phyloP scores from a whole-genome alignment of 2,888 invertebrate species.

The Tipula unca region DNA sequence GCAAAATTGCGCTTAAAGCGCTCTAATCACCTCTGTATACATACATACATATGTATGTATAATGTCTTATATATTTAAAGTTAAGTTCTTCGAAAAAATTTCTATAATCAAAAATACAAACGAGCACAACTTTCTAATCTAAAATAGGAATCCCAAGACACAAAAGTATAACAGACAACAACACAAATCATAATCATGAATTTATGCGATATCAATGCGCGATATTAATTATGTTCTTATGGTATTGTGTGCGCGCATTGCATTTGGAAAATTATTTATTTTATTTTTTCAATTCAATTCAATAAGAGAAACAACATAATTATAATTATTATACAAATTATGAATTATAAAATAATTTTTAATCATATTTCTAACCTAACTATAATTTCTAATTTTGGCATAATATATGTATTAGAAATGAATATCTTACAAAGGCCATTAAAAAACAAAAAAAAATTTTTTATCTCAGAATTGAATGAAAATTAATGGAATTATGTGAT shows the following conservation, averaged over 20 bases:
- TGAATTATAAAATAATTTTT: background rate
- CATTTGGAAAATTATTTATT: background rate
- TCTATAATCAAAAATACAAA: no score
- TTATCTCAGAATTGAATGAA: background rate
- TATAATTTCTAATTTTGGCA: background rate
- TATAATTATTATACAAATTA: no score
- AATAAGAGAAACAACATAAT: background rate
- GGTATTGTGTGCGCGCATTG: background rate
- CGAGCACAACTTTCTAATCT: background rate
- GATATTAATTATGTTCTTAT: background rate
- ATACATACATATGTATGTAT: no score
- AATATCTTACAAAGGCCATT: background rate
- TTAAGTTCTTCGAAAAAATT: no score
- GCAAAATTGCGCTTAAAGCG: no score
- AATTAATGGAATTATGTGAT: background rate
- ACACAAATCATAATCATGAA: background rate
- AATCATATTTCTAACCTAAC: background rate
- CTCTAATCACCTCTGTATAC: no score
- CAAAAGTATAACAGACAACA: background rate
- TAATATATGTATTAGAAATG: background rate
- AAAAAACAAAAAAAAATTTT: background rate
- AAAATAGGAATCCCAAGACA: background rate
- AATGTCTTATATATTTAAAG: no score
- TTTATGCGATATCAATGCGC: background rate
- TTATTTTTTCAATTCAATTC: background rate